Evolutionary conservation across 1,140 invertebrate species (phyloP), one percentile per base, ranked within the genome.

Genomic region (Nasonia vitripennis): DNA sequence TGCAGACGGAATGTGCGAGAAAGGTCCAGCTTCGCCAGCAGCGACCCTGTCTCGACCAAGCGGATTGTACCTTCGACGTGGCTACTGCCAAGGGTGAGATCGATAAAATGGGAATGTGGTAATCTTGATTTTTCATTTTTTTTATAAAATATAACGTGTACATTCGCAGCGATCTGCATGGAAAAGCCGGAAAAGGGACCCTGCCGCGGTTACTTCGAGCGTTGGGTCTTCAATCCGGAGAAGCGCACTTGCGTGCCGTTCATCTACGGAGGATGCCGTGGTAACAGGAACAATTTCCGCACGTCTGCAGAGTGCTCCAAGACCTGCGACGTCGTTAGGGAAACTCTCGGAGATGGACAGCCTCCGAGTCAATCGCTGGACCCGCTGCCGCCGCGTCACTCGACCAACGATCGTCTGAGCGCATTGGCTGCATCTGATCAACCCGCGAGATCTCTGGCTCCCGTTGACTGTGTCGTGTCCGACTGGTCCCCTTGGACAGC

Each of bases 261-360:
- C 91, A 94, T 93, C 31, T 99, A 98, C 93, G 96, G 97, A 27
- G 98, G 98, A 71, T 99, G 98, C 90, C 94, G 96, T 68, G 97
- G 97, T n/a, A 98, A 97, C 91, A 94, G 95, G 88, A 98, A 98
- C 91, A 98, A 98, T 93, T 98, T 98, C 93, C 93, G 96, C 80
- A 96, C 95, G 2, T 94, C 95, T 67, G 94, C 96, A 48, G 97
- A 98, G 88, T 98, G 98, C 90, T 94, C 94, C 71, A 94, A 94
- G 85, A 95, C 95, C n/a, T 98, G 97, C 87, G 91, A 92, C 9
- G 91, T 95, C 31, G 93, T 96, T 31, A 93, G 68, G 34, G 41
- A 74, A 27, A 12, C 45, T 45, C 11, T 75, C 2, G 48, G 23
- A 5, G 83, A 7, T 34, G 67, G 23, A 23, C 81, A 62, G 20